These are phyloP conservation scores for Tetrapedia diversipes DNA, from an alignment of 2,888 invertebrate species.

Conservation along the genomic window DNA sequence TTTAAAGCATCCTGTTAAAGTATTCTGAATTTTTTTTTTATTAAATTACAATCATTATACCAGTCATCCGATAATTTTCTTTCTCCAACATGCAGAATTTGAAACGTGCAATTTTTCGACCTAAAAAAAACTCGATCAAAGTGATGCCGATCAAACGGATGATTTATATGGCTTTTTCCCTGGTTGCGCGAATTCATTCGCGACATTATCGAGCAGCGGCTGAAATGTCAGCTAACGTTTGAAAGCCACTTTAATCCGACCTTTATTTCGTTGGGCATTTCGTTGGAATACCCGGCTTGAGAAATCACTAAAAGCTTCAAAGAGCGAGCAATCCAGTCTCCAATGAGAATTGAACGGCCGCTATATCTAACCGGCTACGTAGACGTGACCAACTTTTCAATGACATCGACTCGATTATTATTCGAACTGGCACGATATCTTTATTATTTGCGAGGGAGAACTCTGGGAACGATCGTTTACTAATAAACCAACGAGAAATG, in stretches of 20 bases:
- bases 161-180: slow-evolving; percentile 4
- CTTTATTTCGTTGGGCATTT: slow-evolving; percentile 38
- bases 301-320: slow-evolving; percentile 36
- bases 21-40: too few relatives aligned
- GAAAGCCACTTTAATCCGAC: slow-evolving; percentile 39
- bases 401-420: neutral
- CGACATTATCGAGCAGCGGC: slow-evolving; percentile 20
- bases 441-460: neutral
- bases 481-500: neutral
- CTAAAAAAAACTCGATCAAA: neutral
- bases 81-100: neutral
- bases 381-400: slow-evolving; percentile 26
- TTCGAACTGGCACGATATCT: neutral
- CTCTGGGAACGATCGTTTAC: too few relatives aligned
- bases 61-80: too few relatives aligned
- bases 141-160: neutral
- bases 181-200: slow-evolving; percentile 6
- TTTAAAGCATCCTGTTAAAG: too few relatives aligned
- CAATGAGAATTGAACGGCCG: slow-evolving; percentile 24
- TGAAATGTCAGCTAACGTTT: slow-evolving; percentile 33
- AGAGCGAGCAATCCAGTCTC: slow-evolving; percentile 35
- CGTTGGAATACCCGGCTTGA: slow-evolving; percentile 17
- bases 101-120: neutral
- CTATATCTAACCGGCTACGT: slow-evolving; percentile 5
- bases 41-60: neutral